Base-by-base conservation (phyloP, 2,888 invertebrate genomes). In the Athetis lepigone region DNA sequence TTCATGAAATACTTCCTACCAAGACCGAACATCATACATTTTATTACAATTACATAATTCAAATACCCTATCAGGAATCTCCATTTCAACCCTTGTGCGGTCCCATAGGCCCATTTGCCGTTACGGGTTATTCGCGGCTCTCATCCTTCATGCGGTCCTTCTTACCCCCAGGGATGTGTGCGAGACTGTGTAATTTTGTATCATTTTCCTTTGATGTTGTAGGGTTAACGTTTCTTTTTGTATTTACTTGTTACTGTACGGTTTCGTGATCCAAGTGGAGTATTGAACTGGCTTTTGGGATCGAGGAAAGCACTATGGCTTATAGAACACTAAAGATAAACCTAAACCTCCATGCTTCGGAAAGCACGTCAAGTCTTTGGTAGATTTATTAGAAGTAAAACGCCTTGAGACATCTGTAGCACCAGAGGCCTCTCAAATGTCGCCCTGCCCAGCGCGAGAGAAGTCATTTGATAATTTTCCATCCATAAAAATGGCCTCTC, bases 101-200 rank as follows among this genome's bases (percentile, higher is more conserved):
- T 77, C 77, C 74, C 77, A 51, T 65, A 78, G 77, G 77, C 70
- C 80, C 70, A 74, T 80, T 78, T 80, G 63, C 59, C 39, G 70
- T 72, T 65, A 54, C 64, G 63, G 62, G 59, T 77, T 79, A 55
- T 43, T 61, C 67, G 47, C 40, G 27, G 58, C 49, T 60, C 40
- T 25, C 67, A 78, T 78, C 65, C 43, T 74, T 80, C 80, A 78
- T 68, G 49, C 39, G 67, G 60, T 68, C 49, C 13, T 51, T 66
- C 37, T 16, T 58, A 68, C 61, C 77, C 77, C 47, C 39, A 11
- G 74, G 65, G 78, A 77, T 43, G 46, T 58, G 50, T 57, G 46
- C 21, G 16, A 42, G 61, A 42, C 59, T 62, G 43, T 77, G 67
- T 80, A 65, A 73, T 77, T 62, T 77, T 66, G 61, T 42, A 70